Base-by-base conservation (phyloP, 1,140 invertebrate species). In the Caenorhabditis latens region DNA sequence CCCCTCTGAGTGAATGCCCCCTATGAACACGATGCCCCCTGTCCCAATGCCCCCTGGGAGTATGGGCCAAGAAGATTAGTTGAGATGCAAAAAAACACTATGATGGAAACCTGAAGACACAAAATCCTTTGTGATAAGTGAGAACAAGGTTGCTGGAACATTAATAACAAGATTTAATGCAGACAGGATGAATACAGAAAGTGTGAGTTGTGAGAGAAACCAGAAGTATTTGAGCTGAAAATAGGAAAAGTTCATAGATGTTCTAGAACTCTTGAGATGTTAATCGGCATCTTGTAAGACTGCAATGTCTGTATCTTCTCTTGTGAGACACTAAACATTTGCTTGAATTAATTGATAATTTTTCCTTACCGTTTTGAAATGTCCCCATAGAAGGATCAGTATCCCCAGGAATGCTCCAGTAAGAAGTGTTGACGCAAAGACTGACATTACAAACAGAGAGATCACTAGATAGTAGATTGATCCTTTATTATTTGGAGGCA, bases 381-480 rank as follows among this genome's bases (percentile, higher is more conserved):
- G 65, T 5, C 42, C 19, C 65, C 65, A 71, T 43, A 71, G 46
- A 43, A 71, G 4, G 4, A 71, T 19, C 1, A 43, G 19, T 7
- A 71, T 14, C 4, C 43, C 42, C 19, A 71, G 42, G 19, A 71
- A 71, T 5, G 40, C 65, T 32, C 65, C 65, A 24, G 65, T 71
- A 7, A 71, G 19, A 19, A 71, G 11, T 19, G 65, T 71, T 19
- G 40, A 43, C 19, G 42, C 65, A 19, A 71, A 5, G 4, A 46
- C 13, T 7, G 65, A 71, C 4, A 71, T 19, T 0, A 71, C 65
- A 43, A 71, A 71, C 40, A 46, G 19, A 8, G 65, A 19, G 16
- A 71, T 71, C 65, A 71, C 65, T 19, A 71, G 42, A 71, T 71
- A 71, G 40, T 71, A 71, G 2, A 71, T 43, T 5, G 42, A 43